A percentile compares a stretch with the other conserved stretches of the same genome.
These are phyloP conservation scores for Actinia tenebrosa DNA, from an alignment of 64 coral and sea anemone species.

Conservation along the genomic window DNA sequence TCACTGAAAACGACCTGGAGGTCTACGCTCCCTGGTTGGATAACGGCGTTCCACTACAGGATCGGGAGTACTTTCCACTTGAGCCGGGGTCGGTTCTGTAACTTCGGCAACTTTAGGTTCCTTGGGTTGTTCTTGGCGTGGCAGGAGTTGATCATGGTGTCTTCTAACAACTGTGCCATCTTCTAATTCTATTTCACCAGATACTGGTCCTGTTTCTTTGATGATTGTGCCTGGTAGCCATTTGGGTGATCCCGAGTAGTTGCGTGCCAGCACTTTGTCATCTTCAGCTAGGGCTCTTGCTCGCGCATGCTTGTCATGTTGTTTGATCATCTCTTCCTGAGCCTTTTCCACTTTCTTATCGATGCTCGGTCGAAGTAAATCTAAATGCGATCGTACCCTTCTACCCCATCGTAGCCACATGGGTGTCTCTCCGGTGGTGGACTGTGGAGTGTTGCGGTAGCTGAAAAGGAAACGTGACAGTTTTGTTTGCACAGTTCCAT, in stretches of 20 bases:
- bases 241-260: conserved; percentile 14
- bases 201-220: conserved; percentile 8
- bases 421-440: conserved; percentile 25
- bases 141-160: conserved; percentile 20
- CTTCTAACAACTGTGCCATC: conserved; percentile 1
- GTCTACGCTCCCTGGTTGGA: no score
- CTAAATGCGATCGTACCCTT: neutral
- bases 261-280: neutral
- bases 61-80: no score
- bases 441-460: conserved; percentile 29
- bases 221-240: conserved; percentile 18
- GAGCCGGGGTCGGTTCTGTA: no score
- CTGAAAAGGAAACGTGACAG: conserved; percentile 14
- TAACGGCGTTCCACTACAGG: no score
- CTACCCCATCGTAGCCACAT: conserved; percentile 15
- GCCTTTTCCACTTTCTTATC: conserved; percentile 24
- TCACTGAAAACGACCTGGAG: no score
- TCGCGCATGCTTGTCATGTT: conserved; percentile 26
- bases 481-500: conserved; percentile 25
- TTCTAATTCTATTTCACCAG: neutral
- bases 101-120: no score
- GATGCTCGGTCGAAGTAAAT: conserved; percentile 7
- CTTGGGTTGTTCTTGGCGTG: neutral
- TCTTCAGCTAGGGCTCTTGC: neutral
- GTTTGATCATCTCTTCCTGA: conserved; percentile 11